phyloP scores from a whole-genome alignment of 2,113 vertebrate species.

The Suricata suricatta region DNA sequence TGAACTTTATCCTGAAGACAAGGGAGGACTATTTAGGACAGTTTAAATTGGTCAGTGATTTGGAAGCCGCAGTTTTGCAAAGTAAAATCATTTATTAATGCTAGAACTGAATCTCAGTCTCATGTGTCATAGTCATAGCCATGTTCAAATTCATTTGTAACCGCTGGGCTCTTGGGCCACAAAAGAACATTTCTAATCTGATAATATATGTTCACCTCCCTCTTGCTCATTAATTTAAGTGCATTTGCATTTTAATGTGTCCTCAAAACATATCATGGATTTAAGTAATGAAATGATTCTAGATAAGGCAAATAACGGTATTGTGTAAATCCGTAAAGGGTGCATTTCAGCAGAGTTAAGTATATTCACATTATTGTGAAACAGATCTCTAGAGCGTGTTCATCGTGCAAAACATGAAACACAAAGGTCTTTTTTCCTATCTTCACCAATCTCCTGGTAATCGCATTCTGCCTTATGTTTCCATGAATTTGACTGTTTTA shows the following conservation, averaged over 20 bases:
- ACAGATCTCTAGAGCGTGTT: background rate
- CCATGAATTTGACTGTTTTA: background rate
- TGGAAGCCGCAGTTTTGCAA: background rate
- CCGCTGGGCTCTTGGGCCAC: background rate
- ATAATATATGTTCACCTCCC: background rate
- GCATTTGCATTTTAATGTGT: conserved; percentile 40
- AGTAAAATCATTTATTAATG: background rate
- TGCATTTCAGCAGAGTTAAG: background rate
- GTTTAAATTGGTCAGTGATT: background rate
- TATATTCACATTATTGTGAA: background rate
- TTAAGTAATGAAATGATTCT: conserved; percentile 30
- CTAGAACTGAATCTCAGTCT: background rate
- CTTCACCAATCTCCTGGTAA: fast-evolving
- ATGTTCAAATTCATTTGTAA: background rate
- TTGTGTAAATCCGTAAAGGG: background rate
- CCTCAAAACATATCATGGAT: background rate
- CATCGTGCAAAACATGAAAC: background rate
- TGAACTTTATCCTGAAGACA: background rate
- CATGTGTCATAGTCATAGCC: background rate
- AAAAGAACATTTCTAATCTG: background rate
- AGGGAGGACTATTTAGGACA: background rate
- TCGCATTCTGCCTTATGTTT: background rate
- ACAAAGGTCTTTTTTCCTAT: background rate
- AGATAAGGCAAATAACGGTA: background rate
- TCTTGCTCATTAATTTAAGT: background rate